These are phyloP conservation scores for Alloplasta piceator DNA, from an alignment of 2,888 invertebrate species.

Conservation along the genomic window DNA sequence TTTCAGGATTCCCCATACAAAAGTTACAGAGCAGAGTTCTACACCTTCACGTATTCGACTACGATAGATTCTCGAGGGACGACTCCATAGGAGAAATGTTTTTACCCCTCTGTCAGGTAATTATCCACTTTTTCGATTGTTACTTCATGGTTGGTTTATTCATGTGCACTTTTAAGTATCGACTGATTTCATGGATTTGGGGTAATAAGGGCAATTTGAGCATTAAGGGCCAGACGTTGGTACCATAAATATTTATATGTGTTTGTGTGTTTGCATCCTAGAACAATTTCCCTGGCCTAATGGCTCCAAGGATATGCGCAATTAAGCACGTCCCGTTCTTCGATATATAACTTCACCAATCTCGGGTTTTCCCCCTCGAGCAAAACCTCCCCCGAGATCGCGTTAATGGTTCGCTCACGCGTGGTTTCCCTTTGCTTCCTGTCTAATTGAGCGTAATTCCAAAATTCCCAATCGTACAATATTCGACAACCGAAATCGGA, in stretches of 20 bases:
- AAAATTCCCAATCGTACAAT: constrained; percentile 18
- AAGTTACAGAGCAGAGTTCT: constrained; percentile 95
- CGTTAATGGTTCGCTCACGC: constrained; percentile 45
- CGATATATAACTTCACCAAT: constrained; percentile 26
- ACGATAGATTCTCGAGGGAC: constrained; percentile 96
- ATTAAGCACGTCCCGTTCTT: constrained; percentile 57
- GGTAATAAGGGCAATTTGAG: no score
- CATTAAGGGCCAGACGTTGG: no score
- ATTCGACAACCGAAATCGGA: constrained; percentile 14
- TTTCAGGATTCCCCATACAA: constrained; percentile 93
- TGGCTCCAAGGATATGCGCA: constrained; percentile 57
- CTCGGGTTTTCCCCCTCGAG: constrained; percentile 17
- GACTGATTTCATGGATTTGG: no score
- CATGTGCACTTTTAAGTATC: not conserved
- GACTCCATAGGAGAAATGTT: constrained; percentile 97
- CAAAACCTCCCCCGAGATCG: constrained; percentile 24
- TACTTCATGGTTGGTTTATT: constrained; percentile 19
- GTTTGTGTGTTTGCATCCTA: not conserved
- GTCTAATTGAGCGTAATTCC: constrained; percentile 38
- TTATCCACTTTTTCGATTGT: constrained; percentile 51
- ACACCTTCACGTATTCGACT: constrained; percentile 97
- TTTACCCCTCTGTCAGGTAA: constrained; percentile 95
- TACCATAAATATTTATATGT: not conserved
- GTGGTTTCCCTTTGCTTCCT: constrained; percentile 40
- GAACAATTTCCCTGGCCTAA: constrained; percentile 14